Evolutionary conservation across 2,113 vertebrate genomes (phyloP).

Genomic region (Pogona vitticeps): DNA sequence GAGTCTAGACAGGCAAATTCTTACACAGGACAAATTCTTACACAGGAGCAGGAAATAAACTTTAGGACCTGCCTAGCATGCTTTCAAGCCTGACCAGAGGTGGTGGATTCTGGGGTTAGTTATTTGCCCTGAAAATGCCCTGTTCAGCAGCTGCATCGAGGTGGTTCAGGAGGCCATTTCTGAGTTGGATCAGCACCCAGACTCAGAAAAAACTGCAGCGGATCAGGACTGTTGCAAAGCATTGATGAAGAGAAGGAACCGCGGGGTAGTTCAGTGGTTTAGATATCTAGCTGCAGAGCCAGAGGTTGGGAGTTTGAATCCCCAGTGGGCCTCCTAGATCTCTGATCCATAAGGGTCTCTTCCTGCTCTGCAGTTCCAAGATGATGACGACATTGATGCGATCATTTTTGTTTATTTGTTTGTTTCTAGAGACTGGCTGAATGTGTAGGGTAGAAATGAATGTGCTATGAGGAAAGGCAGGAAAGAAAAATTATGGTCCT

Average conservation of each 20-base stretch:
- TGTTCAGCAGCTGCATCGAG: slow-evolving; percentile 36
- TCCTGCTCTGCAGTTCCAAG: no score
- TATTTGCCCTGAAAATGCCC: slow-evolving; percentile 44
- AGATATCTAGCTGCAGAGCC: no score
- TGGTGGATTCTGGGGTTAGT: slow-evolving; percentile 12
- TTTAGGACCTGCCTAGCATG: not conserved
- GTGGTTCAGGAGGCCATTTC: slow-evolving; percentile 43
- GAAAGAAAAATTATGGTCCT: not conserved
- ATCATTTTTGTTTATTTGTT: no score
- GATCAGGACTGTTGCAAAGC: not conserved
- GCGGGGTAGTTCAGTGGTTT: no score
- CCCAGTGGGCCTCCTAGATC: no score
- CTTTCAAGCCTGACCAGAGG: slow-evolving; percentile 31
- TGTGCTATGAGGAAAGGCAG: slow-evolving; percentile 5
- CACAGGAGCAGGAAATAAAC: not conserved
- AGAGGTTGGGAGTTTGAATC: no score
- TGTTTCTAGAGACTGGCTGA: slow-evolving; percentile 40
- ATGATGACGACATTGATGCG: slow-evolving; percentile 52
- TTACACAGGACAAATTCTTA: no score
- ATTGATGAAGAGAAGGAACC: slow-evolving; percentile 53
- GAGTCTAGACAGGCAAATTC: not conserved
- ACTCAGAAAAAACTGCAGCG: slow-evolving; percentile 19
- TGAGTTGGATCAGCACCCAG: slow-evolving; percentile 47
- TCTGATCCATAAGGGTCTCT: no score
- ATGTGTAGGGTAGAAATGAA: slow-evolving; percentile 22